A percentile compares a stretch with the other conserved stretches of the same genome.
These are phyloP conservation scores for Teleopsis dalmanni DNA, from an alignment of 1,140 invertebrate species.

Conservation along the genomic window DNA sequence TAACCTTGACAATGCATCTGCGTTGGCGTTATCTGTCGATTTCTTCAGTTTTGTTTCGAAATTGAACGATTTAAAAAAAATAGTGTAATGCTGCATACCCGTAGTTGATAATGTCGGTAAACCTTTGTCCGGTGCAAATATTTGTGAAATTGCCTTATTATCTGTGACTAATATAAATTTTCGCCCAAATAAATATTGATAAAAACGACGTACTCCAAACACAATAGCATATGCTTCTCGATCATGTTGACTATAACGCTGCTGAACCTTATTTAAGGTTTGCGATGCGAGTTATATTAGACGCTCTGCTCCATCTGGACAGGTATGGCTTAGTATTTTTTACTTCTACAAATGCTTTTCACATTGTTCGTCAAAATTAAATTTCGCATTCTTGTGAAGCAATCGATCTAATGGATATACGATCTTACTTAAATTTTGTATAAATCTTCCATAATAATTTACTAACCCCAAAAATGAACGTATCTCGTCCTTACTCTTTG, in stretches of 20 bases:
- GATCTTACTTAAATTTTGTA: too few relatives aligned
- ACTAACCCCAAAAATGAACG: too few relatives aligned
- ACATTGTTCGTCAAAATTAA: too few relatives aligned
- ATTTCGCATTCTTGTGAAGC: too few relatives aligned
- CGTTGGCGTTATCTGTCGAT: constrained; percentile 18
- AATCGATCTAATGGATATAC: too few relatives aligned
- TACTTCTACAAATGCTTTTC: too few relatives aligned
- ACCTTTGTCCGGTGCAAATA: constrained; percentile 40
- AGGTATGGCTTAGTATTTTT: constrained; percentile 32
- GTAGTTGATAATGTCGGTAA: constrained; percentile 43
- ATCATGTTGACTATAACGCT: constrained; percentile 46
- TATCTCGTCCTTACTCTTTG: too few relatives aligned
- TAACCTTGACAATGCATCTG: constrained; percentile 25
- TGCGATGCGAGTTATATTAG: constrained; percentile 34
- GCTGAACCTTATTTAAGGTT: constrained; percentile 31
- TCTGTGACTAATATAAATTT: constrained; percentile 46
- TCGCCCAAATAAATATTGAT: constrained; percentile 43
- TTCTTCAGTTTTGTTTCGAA: constrained; percentile 19
- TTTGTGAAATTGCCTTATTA: constrained; percentile 42
- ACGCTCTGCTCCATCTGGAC: constrained; percentile 24
- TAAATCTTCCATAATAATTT: too few relatives aligned
- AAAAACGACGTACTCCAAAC: constrained; percentile 41
- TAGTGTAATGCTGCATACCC: constrained; percentile 27
- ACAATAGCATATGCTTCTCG: constrained; percentile 47
- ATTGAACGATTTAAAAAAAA: constrained; percentile 18